Conservation (phyloP, 2,113 vertebrate species). For the Sinosuthora webbiana region DNA sequence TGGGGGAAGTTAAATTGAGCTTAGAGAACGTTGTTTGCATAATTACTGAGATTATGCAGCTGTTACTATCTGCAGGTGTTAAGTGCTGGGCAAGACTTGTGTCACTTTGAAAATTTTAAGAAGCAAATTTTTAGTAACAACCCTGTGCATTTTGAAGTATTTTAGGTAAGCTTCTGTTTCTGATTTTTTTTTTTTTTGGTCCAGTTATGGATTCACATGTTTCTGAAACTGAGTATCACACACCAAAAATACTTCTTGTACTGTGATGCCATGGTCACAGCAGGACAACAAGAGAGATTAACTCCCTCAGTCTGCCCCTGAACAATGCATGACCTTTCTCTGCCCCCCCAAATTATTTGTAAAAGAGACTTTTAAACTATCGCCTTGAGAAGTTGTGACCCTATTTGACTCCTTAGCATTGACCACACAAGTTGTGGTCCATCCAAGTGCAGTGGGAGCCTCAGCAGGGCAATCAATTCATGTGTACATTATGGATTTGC, state of each 20-base stretch:
- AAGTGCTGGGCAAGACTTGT: not conserved
- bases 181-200: constrained; percentile 1
- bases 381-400: not conserved
- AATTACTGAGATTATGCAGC: constrained; percentile 49
- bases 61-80: constrained; percentile 48
- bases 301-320: not conserved
- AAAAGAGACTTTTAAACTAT: not conserved
- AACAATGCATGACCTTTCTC: not conserved
- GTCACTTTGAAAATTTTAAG: not conserved
- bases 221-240: not conserved
- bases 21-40: constrained; percentile 34
- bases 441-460: not conserved
- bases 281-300: not conserved
- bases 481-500: not conserved
- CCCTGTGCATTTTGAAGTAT: not conserved
- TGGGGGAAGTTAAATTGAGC: constrained; percentile 17
- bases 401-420: not conserved
- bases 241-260: not conserved
- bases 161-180: not conserved
- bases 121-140: not conserved
- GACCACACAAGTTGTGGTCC: not conserved
- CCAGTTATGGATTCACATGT: not conserved
- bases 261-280: not conserved
- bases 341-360: not conserved
- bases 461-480: not conserved